Base-by-base conservation (phyloP, 2,888 invertebrate species). In the Lymantria dispar region DNA sequence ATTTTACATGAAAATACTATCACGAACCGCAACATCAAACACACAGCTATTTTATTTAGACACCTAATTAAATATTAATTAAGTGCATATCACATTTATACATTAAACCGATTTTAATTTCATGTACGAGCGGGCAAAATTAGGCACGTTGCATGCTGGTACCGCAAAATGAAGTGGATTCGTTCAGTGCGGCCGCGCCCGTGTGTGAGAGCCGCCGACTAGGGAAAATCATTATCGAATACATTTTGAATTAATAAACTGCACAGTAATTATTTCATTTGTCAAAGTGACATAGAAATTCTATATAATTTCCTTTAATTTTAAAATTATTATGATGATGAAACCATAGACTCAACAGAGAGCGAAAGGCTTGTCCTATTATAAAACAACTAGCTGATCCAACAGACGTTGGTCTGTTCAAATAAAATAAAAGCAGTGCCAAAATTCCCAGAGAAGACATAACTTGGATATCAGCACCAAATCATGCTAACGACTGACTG, bases 51-150 rank as follows among this genome's bases (percentile, higher is more conserved):
- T 87, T 88, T 90, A 90, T 89, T 90, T 90, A 89, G 89, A 84
- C 84, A 87, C 86, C 87, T 87, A 89, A 90, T 90, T 90, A 88
- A 89, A 88, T 88, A 90, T 90, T 87, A 86, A 90, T 89, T 86
- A 85, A 90, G 85, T 86, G 85, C 84, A 87, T 87, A 87, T 87
- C 86, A 81, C 87, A 86, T 86, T 88, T 83, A 86, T 84, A 87
- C 87, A 87, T 87, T 83, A 87, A 89, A 83, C 87, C 78, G 83
- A 84, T 91, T 91, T 91, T 90, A 90, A 91, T 90, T 90, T 90
- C 87, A 86, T 87, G 88, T 83, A 54, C 86, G 85, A 87, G 83
- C 83, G 88, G 74, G 74, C 85, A 81, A 89, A 89, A 87, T 90
- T 90, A 90, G 90, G 88, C 84, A 73, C 83, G 76, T 76, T 78